phyloP scores from a whole-genome alignment of 2,888 invertebrate species.

The Acanthopleura granulata region DNA sequence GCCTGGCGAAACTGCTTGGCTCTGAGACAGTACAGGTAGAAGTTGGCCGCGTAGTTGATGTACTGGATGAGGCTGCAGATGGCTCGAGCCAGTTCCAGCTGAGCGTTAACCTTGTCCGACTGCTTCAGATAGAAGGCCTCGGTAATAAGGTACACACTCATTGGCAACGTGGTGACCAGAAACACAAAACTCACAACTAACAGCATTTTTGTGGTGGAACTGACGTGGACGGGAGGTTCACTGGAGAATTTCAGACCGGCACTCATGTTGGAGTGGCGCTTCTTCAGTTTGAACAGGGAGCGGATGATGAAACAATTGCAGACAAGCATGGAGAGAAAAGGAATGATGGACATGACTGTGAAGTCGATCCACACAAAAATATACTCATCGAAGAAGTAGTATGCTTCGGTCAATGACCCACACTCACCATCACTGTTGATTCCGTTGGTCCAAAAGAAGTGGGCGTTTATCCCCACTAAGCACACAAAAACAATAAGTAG shows the following conservation, averaged over 20 bases:
- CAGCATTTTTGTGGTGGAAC: conserved; percentile 16
- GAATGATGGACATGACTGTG: background rate
- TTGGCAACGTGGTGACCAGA: conserved; percentile 6
- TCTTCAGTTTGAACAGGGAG: conserved; percentile 3
- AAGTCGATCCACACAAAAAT: conserved; percentile 15
- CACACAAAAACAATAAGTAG: conserved; percentile 6
- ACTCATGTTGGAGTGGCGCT: background rate
- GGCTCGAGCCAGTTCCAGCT: background rate
- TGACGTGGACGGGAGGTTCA: background rate
- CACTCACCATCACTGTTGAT: conserved; percentile 6
- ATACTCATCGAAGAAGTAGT: background rate
- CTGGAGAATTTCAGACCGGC: background rate
- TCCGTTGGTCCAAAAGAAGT: conserved; percentile 13
- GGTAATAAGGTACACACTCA: background rate
- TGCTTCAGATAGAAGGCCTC: background rate
- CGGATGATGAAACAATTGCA: conserved; percentile 16
- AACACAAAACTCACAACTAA: conserved; percentile 14
- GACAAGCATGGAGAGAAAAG: background rate
- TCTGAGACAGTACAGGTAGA: conserved; percentile 10
- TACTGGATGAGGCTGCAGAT: conserved; percentile 13
- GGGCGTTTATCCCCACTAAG: background rate
- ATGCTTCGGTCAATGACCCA: background rate
- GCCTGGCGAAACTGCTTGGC: conserved; percentile 10
- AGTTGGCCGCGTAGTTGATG: conserved; percentile 6
- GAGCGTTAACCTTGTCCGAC: background rate